Conservation (phyloP, 2,797 vertebrate genomes). For the Lutjanus argentimaculatus region DNA sequence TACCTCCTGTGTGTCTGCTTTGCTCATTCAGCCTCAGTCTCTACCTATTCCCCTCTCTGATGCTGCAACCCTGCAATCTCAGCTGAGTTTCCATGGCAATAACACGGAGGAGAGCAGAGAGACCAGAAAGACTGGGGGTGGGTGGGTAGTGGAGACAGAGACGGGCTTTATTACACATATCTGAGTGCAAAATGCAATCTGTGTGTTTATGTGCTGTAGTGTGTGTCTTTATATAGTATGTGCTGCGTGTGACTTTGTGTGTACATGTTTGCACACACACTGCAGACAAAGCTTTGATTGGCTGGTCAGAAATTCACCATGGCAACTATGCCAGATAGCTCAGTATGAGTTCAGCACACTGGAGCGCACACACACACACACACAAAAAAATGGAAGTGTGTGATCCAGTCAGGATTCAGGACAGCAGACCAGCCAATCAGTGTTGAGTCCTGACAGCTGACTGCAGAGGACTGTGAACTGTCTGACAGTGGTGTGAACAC, state of each 20-base stretch:
- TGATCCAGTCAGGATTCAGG: constrained; percentile 33
- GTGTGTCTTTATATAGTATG: constrained; percentile 9
- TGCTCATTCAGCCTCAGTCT: background rate
- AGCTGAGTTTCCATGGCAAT: constrained; percentile 76
- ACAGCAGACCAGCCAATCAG: constrained; percentile 27
- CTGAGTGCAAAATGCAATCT: constrained; percentile 10
- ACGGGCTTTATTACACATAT: constrained; percentile 19
- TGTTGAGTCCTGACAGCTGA: background rate
- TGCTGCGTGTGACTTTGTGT: background rate
- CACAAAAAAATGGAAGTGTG: constrained; percentile 18
- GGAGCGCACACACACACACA: constrained; percentile 5
- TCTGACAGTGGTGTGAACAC: constrained; percentile 1
- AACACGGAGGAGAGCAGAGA: constrained; percentile 33
- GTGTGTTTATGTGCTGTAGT: background rate
- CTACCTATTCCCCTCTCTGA: constrained; percentile 10
- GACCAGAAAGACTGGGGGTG: constrained; percentile 40
- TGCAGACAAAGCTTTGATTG: constrained; percentile 59
- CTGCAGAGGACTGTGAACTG: constrained; percentile 5
- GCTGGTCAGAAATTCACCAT: constrained; percentile 66
- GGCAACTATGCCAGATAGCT: constrained; percentile 59
- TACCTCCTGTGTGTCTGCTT: constrained; percentile 9
- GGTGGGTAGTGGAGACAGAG: constrained; percentile 11
- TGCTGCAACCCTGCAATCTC: constrained; percentile 53
- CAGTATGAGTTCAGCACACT: constrained; percentile 37
- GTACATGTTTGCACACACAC: constrained; percentile 8